Percentiles rank a stretch among this genome's conserved stretches.
Conservation (phyloP, 92 coral and sea anemone genomes). For the Actinostola sp. region DNA sequence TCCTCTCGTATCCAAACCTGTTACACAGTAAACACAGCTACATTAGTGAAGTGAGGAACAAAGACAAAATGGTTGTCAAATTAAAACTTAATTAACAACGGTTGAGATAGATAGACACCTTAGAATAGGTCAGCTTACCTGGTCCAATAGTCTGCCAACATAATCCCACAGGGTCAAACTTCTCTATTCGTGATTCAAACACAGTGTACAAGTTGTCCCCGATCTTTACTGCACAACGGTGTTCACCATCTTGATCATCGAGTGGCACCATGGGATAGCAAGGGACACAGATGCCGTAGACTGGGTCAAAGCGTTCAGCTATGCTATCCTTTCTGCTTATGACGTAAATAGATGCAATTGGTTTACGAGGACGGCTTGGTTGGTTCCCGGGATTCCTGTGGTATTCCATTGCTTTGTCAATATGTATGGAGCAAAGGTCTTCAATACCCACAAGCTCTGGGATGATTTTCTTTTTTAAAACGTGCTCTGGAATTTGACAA, state of each 20-base stretch:
- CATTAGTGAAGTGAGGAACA: neutral
- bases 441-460: constrained; percentile 79
- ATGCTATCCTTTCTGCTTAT: constrained; percentile 68
- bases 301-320: constrained; percentile 77
- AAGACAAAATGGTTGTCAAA: too few species aligned
- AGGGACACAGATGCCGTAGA: constrained; percentile 69
- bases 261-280: constrained; percentile 63
- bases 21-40: neutral
- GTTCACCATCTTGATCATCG: constrained; percentile 55
- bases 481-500: constrained; percentile 73
- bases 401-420: constrained; percentile 64
- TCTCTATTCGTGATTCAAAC: constrained; percentile 67
- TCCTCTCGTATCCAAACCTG: constrained; percentile 80
- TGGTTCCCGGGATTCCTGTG: constrained; percentile 50
- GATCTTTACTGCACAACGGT: constrained; percentile 80
- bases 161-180: constrained; percentile 60
- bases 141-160: constrained; percentile 71
- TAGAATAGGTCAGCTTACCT: constrained; percentile 46
- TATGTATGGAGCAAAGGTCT: constrained; percentile 66
- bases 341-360: constrained; percentile 59
- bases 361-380: constrained; percentile 52
- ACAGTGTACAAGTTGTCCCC: constrained; percentile 69
- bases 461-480: constrained; percentile 58
- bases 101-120: neutral
- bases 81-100: too few species aligned